A percentile compares a stretch with the other conserved stretches of the same genome.
Conservation (phyloP, 2,113 vertebrate species). For the Scophthalmus maximus region DNA sequence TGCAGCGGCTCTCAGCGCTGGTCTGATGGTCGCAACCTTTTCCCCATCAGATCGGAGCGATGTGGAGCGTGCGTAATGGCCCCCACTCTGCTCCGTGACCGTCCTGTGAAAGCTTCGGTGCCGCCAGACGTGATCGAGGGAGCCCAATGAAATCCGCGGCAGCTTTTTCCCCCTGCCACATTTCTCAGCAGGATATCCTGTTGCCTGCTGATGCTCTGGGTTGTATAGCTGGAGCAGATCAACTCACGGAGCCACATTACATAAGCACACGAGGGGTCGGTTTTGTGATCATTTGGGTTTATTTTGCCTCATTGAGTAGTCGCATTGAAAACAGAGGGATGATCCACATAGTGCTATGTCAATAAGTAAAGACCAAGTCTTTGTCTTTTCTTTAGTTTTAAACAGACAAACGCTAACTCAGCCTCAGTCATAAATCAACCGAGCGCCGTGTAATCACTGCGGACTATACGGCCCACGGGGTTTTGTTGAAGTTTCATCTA, state of each 20-base stretch:
- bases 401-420: no score
- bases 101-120: conserved; percentile 59
- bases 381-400: no score
- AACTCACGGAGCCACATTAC: conserved; percentile 41
- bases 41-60: conserved; percentile 51
- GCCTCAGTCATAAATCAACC: conserved; percentile 20
- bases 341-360: not conserved
- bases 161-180: conserved; percentile 52
- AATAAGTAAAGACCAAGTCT: no score
- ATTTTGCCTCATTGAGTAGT: no score
- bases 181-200: conserved; percentile 70
- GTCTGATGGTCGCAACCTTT: conserved; percentile 57
- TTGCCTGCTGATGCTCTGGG: conserved; percentile 42
- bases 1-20: conserved; percentile 40
- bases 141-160: conserved; percentile 46
- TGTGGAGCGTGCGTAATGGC: conserved; percentile 59
- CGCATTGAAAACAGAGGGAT: no score
- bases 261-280: conserved; percentile 26
- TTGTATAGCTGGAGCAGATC: conserved; percentile 43
- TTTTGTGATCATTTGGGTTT: no score
- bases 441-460: not conserved
- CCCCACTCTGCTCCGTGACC: conserved; percentile 53
- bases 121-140: conserved; percentile 56
- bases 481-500: conserved; percentile 6
- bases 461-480: not conserved